Evolutionary conservation across 1,140 invertebrate genomes (phyloP).

Genomic region (Choristoneura fumiferana): DNA sequence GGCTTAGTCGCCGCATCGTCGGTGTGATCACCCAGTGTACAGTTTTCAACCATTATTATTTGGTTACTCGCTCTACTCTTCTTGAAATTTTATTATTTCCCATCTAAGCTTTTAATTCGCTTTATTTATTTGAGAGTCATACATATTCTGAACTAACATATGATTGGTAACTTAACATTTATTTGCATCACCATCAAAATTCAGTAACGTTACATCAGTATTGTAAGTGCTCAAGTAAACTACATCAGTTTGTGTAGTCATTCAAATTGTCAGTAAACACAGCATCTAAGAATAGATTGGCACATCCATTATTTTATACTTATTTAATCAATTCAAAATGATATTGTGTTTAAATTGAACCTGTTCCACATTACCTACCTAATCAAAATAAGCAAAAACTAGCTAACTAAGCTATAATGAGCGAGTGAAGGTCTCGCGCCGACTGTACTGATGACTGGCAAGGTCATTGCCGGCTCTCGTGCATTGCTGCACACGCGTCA

Average conservation of each 20-base stretch:
- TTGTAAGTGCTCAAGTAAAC: slow-evolving; percentile 39
- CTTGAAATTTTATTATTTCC: slow-evolving; percentile 65
- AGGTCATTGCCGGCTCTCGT: slow-evolving; percentile 50
- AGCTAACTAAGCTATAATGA: slow-evolving; percentile 25
- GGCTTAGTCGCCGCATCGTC: slow-evolving; percentile 72
- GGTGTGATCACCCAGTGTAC: slow-evolving; percentile 69
- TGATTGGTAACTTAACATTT: slow-evolving; percentile 56
- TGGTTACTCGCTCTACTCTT: slow-evolving; percentile 58
- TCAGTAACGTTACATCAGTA: slow-evolving; percentile 52
- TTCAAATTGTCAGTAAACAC: slow-evolving; percentile 2
- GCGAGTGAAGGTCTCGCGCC: slow-evolving; percentile 42
- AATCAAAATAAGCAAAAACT: slow-evolving; percentile 19
- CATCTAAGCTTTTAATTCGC: slow-evolving; percentile 66
- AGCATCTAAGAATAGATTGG: slow-evolving; percentile 43
- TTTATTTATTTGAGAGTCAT: slow-evolving; percentile 69
- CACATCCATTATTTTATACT: slow-evolving; percentile 54
- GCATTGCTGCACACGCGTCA: slow-evolving; percentile 34
- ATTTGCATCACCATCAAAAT: slow-evolving; percentile 52
- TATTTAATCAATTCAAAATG: slow-evolving; percentile 21
- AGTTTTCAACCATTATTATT: slow-evolving; percentile 60
- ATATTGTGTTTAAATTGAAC: slow-evolving; percentile 5
- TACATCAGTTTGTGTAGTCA: slow-evolving; percentile 27
- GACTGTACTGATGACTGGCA: slow-evolving; percentile 37
- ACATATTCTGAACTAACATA: slow-evolving; percentile 52
- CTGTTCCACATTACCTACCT: background rate